Percentiles rank a stretch among this genome's conserved stretches.
Evolutionary conservation across 2,113 vertebrate genomes (phyloP).

Genomic region (Zapornia atra): DNA sequence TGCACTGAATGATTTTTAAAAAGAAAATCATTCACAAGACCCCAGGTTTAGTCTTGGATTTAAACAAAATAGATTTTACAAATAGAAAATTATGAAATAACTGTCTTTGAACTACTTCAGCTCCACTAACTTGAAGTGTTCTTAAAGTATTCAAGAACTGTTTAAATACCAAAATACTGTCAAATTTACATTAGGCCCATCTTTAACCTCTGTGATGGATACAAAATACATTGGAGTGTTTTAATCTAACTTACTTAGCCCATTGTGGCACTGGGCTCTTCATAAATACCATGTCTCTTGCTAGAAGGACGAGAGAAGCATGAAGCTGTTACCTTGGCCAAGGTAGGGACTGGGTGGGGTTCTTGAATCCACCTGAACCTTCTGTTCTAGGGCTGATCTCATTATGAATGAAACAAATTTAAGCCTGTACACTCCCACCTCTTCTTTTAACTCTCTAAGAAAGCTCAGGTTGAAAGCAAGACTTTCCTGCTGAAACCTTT

Average conservation of each 20-base stretch:
- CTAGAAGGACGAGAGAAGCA: background rate
- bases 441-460: background rate
- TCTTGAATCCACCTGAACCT: background rate
- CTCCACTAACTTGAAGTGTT: background rate
- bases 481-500: background rate
- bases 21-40: background rate
- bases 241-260: background rate
- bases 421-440: background rate
- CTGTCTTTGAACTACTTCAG: background rate
- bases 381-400: background rate
- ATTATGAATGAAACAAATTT: background rate
- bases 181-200: background rate
- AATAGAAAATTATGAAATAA: background rate
- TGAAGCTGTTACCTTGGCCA: background rate
- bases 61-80: background rate
- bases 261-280: background rate
- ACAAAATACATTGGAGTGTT: background rate
- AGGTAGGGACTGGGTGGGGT: background rate
- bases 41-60: background rate
- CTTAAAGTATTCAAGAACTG: background rate
- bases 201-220: background rate
- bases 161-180: background rate
- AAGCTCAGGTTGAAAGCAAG: background rate
- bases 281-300: background rate
- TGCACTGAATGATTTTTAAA: background rate